A percentile compares a stretch with the other conserved stretches of the same genome.
Conservation (phyloP, 2,797 vertebrate species). For the Microcaecilia unicolor region DNA sequence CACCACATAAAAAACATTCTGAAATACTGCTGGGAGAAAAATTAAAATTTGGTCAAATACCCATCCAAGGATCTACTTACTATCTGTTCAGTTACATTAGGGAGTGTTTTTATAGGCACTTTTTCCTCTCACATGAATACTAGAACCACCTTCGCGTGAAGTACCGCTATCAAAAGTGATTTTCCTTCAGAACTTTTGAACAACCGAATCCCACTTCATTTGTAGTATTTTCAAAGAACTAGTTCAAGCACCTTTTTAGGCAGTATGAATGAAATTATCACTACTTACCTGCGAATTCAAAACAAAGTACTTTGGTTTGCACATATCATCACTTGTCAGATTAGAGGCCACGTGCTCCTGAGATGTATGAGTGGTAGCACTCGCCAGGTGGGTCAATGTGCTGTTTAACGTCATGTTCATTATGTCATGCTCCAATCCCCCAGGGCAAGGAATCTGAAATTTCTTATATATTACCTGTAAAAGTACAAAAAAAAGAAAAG, state of each 20-base stretch:
- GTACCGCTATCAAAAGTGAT: too few relatives aligned
- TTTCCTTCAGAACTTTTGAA: neutral
- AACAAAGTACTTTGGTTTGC: constrained; percentile 84
- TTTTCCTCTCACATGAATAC: too few relatives aligned
- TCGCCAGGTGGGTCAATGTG: constrained; percentile 25
- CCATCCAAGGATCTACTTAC: too few relatives aligned
- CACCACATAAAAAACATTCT: too few relatives aligned
- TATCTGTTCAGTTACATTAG: too few relatives aligned
- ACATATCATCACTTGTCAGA: constrained; percentile 47
- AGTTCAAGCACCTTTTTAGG: too few relatives aligned
- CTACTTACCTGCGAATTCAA: constrained; percentile 85
- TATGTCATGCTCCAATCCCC: constrained; percentile 22
- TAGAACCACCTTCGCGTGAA: too few relatives aligned
- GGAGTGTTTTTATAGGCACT: too few relatives aligned
- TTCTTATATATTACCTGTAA: constrained; percentile 93
- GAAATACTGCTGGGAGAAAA: too few relatives aligned
- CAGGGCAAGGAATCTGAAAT: constrained; percentile 81
- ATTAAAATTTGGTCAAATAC: too few relatives aligned
- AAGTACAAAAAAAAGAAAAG: constrained; percentile 4
- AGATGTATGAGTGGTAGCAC: neutral
- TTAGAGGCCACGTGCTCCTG: constrained; percentile 20
- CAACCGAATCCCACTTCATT: neutral
- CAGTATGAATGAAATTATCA: too few relatives aligned
- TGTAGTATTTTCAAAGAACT: too few relatives aligned
- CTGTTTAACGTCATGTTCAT: constrained; percentile 53